phyloP scores from a whole-genome alignment of 2,797 vertebrate genomes.

The Myoxocephalus aenaeus region DNA sequence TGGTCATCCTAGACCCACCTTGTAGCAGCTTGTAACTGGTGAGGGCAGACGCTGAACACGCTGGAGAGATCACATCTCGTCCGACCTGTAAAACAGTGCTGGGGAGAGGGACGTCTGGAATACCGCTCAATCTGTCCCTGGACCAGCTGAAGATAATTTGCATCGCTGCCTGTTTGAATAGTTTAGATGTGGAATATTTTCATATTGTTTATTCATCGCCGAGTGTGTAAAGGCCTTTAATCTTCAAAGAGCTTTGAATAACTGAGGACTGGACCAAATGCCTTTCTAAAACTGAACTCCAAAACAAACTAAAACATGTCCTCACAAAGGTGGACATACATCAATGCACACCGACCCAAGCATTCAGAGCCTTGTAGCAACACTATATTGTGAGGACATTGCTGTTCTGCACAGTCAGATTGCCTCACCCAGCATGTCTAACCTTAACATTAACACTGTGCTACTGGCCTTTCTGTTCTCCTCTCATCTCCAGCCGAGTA shows the following conservation, averaged over 20 bases:
- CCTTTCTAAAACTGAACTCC: not conserved
- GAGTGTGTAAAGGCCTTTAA: not conserved
- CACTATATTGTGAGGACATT: not conserved
- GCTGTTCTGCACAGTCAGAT: not conserved
- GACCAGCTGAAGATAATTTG: not conserved
- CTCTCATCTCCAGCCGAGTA: not conserved
- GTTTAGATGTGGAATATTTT: not conserved
- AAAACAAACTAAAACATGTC: not conserved
- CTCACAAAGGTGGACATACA: not conserved
- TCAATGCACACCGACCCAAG: not conserved
- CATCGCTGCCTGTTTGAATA: not conserved
- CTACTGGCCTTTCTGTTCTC: conserved; percentile 19
- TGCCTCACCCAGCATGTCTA: not conserved
- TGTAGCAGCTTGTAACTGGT: too few species aligned
- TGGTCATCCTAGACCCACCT: too few species aligned
- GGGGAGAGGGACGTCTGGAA: not conserved
- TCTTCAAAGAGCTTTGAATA: not conserved
- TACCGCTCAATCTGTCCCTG: not conserved
- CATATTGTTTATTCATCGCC: not conserved
- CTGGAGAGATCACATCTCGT: not conserved
- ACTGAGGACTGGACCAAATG: not conserved
- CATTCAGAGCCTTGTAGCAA: not conserved
- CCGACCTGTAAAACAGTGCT: not conserved
- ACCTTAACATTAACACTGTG: conserved; percentile 27
- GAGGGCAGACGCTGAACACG: too few species aligned